phyloP scores from a whole-genome alignment of 2,113 vertebrate species.

The Leptosomus discolor region DNA sequence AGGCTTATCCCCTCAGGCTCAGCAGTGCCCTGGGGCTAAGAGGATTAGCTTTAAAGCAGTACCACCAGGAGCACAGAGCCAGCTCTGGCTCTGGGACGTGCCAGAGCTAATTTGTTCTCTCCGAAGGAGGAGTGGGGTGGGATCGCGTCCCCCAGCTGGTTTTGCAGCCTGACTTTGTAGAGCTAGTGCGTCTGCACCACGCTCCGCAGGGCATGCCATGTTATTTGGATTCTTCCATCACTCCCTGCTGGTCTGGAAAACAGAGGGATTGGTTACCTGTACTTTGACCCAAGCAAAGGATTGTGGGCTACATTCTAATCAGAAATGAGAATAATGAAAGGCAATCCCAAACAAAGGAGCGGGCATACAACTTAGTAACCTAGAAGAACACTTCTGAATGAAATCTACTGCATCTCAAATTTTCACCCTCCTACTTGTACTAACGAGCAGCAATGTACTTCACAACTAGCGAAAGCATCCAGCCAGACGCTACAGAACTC shows the following conservation, averaged over 20 bases:
- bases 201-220: neutral
- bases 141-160: neutral
- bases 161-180: neutral
- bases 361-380: neutral
- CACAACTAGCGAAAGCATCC: neutral
- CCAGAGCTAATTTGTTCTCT: neutral
- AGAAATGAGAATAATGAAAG: neutral
- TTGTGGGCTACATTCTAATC: neutral
- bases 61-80: slow-evolving; percentile 6
- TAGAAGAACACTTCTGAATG: neutral
- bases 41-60: slow-evolving; percentile 33
- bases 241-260: neutral
- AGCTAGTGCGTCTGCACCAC: neutral
- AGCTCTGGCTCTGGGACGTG: neutral
- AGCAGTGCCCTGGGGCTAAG: neutral
- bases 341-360: neutral
- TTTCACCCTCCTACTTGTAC: neutral
- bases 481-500: neutral
- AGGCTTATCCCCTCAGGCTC: neutral
- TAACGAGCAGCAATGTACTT: neutral
- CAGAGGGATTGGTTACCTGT: neutral
- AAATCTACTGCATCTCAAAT: neutral
- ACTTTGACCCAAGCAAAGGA: neutral
- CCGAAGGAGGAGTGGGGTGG: neutral
- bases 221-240: neutral